Evolutionary conservation across 1,140 invertebrate species (phyloP), one percentile per base, ranked within the genome.

Genomic region (Drosophila tropicalis): DNA sequence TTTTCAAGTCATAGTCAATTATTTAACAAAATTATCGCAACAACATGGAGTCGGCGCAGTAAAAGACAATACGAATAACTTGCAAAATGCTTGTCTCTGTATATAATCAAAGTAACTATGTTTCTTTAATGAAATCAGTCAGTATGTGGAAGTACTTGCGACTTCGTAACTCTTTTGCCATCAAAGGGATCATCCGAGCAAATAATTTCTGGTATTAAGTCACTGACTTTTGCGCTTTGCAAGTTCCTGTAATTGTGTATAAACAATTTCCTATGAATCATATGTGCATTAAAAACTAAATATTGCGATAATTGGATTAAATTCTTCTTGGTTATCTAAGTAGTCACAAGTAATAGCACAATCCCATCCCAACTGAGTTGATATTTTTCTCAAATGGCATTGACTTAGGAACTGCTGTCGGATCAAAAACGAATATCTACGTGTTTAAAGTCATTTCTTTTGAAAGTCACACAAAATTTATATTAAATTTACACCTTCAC

Each of bases 121-220:
- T 15, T 65, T 76, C 65, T 73, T 74, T 73, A 77, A 63, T 72
- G 36, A 71, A 74, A 67, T 81, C 55, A 29, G 68, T 67, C 57
- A 66, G 72, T 54, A 79, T 44, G 73, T 87, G 84, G 83, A 87
- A 83, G 73, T 74, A 65, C 77, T 79, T 87, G 72, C 69, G 71
- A 71, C 79, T 87, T 67, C 55, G 66, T 67, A 40, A 67, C 68
- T 72, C 70, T 58, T 47, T 40, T 17, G 70, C 69, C 75, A 87
- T 89, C 75, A 77, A 71, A 36, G 36, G 54, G 67, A 67, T 57
- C 80, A 89, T 39, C 70, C 73, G 84, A 87, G 64, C 83, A 77
- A 71, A 19, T 65, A 79, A 80, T 84, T 84, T 86, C 84, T 89
- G 84, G 80, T 87, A 89, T 87, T 89, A 83, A 89, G 84, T 87